Evolutionary conservation across 2,888 invertebrate genomes (phyloP), one percentile per base, ranked within the genome.

Genomic region (Chalcis sispes): DNA sequence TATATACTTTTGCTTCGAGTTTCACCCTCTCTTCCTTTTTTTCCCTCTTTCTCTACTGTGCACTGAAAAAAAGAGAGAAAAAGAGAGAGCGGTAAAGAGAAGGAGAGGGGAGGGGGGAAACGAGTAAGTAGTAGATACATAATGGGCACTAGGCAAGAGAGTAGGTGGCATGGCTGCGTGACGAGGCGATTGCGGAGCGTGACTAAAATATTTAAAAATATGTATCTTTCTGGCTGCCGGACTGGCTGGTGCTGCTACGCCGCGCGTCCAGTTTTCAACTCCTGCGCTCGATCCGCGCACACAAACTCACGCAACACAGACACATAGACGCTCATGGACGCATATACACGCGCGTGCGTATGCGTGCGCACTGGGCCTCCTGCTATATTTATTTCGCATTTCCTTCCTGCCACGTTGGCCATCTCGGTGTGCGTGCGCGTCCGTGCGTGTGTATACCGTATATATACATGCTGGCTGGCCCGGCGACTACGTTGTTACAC

Each of bases 171-270:
- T 88, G 88, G 84, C 88, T 88, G 88, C 88, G 88, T 88, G 88
- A 88, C 88, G 88, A 85, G 87, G 87, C 87, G 87, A 88, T 88
- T 87, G 88, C 87, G 84, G 83, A 88, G 87, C 88, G 88, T 88
- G 88, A 88, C 88, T 88, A 88, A 88, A 88, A 87, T 88, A 88
- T 88, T 88, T 87, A 88, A 88, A 88, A 88, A 88, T 88, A 88
- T 88, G 88, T 88, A 88, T 88, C 88, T 88, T 88, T 88, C 88
- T 88, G 87, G 85, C 86, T 87, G 87, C 87, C 86, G 87, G 88
- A 84, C 25, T 86, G 86, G 87, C 85, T 85, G 61, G 64, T 61
- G 59, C 40, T 67, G 62, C 73, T 61, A 58, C 40, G 25, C 56
- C 58, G n/a, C n/a, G n/a, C n/a, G 74, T 72, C 72, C 78, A 78